Base-by-base conservation (phyloP, 2,888 invertebrate species). In the Acleris literana region DNA sequence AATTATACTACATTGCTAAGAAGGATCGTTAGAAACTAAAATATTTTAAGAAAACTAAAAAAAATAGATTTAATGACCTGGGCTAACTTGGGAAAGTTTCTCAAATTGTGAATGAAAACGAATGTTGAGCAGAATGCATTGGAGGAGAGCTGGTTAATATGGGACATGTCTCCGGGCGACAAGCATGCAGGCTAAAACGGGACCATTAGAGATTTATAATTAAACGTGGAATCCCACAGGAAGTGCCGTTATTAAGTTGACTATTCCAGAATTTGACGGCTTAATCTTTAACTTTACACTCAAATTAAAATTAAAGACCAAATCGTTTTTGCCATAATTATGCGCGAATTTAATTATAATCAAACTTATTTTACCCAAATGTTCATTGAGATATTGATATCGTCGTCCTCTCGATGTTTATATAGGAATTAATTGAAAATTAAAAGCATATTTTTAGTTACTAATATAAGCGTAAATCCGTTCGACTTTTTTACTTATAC, bases 161-260 rank as follows among this genome's bases (percentile, higher is more conserved):
- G 44, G 20, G 25, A 46, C 17, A 57, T 22, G 44, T 25, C 46
- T 57, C 22, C 55, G 55, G n/a, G 29, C 49, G 43, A 52, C 57
- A 25, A 57, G 17, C 25, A 57, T 66, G 66, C 61, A 52, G 18
- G 48, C 64, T 57, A 53, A 57, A 66, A 52, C 43, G 61, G 29
- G 25, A 18, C 52, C 66, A 66, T 66, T 66, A 62, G 65, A 54
- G 49, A 56, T 60, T 59, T 66, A 66, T 53, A 66, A 62, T 66
- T 66, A 66, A 62, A 52, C 62, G 5, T 6, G 44, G 62, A 52
- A 66, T 66, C 56, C 62, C 57, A 57, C 66, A 61, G 66, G 66
- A 66, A 66, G 66, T 57, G 66, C 33, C 57, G 49, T 57, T 66
- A 62, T 52, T 39, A 44, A 63, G 49, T 25, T 22, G 43, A 16